Base-by-base conservation (phyloP, 2,113 vertebrate genomes). In the Tyto alba region DNA sequence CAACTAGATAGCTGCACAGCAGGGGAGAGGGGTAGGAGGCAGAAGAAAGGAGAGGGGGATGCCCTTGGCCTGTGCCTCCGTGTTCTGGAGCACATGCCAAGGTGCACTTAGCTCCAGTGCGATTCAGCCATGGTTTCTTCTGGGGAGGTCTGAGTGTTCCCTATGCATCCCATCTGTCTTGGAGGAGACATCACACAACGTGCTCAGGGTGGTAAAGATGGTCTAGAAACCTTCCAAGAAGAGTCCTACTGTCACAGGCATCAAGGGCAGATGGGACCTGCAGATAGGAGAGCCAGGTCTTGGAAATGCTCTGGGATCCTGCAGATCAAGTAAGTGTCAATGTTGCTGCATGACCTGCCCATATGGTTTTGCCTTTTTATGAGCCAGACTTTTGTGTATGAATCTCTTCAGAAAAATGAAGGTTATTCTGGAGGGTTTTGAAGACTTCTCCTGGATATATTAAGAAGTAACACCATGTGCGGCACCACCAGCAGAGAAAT, bases 401-500 rank as follows among this genome's bases (percentile, higher is more conserved):
- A 10, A 22, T 72, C 86, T 63, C 43, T 64, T 89, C 74, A 82
- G 71, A 78, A 88, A 91, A 89, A 78, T 5, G 13, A 88, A 81
- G 14, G 34, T 68, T 72, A 59, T 77, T 86, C 56, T 66, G 22
- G 26, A 74, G 10, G 60, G 40, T 47, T 87, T 89, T 57, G 60
- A 94, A 92, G 60, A 6, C 52, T 89, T 86, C 91, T 95, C 25
- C 41, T 82, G 62, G 43, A 50, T 82, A 68, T 84, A 67, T 64
- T 90, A 85, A 93, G 83, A 82, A 79, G 47, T 68, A 82, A 82
- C 32, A 81, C 20, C 41, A 76, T 1, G 11, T 62, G 86, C 63
- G 84, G 77, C 87, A 95, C 89, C 53, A 89, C 77, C 90, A 92
- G 30, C 29, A 92, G 60, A 72, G 36, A 93, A 90, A 92, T 79